Base-by-base conservation (phyloP, 2,888 invertebrate genomes). In the Hyposoter dolosus region DNA sequence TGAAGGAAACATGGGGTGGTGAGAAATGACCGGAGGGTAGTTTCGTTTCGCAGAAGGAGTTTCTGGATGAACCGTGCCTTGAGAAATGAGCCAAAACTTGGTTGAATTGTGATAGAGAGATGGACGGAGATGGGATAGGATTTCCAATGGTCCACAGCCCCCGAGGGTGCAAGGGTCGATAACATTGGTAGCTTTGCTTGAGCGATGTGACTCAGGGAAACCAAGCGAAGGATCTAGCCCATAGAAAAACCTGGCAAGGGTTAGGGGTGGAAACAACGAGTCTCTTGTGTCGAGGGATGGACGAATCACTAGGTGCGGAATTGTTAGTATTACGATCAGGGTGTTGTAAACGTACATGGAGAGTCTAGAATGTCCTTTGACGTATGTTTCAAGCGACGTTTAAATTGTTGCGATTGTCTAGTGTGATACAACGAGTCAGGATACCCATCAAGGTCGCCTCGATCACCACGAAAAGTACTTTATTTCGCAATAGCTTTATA, bases 401-500 rank as follows among this genome's bases (percentile, higher is more conserved):
- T 32, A 45, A 63, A 75, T 63, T 50, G 19, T 60, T 65, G 65
- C 28, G 19, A 47, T 65, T 28, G 47, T 65, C 47, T n/a, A 17
- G 9, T 19, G 40, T 50, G 19, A 53, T 9, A 10, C 53, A 19
- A 53, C 56, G 15, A 60, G 23, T 28, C 28, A 12, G 12, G 60
- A 15, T 28, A 15, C 23, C 23, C 28, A 60, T 6, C 28, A 28
- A 80, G 68, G 43, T 19, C 45, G 77, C 82, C 82, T 71, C 72
- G 71, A 82, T 82, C 80, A 77, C 82, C 69, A 78, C 50, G 69
- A 83, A 85, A 87, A 88, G 87, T 84, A 84, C 83, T 53, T 87
- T 87, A 83, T 75, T 80, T 68, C 50, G 68, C 83, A 88, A 88
- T 85, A 60, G 76, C 85, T 79, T 82, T 80, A 72, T 82, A 69